Base-by-base conservation (phyloP, 2,797 vertebrate genomes). In the Paedocypris micromegethes region DNA sequence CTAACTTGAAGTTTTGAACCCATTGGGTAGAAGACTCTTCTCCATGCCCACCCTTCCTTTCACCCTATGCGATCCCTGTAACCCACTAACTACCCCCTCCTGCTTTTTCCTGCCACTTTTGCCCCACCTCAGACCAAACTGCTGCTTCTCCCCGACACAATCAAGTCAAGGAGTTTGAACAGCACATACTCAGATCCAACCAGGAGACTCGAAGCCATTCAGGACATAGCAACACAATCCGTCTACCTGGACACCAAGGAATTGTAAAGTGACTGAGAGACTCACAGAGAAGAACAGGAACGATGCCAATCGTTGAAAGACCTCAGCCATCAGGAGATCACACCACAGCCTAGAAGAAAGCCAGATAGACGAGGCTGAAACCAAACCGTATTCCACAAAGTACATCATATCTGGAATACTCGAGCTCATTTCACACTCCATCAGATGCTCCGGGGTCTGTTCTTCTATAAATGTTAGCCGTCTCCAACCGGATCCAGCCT, bases 41-140 rank as follows among this genome's bases (percentile, higher is more conserved):
- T 78, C 83, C 76, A 71, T 78, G 83, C 82, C 65, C 78, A 73
- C 80, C 80, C 83, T 85, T 82, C 81, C 83, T 81, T 75, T 72
- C 59, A 64, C 75, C 80, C 83, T 74, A 70, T 79, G 82, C 78
- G 76, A 68, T 80, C 77, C 74, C 55, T 65, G 66, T 74, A 40
- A 67, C 74, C 70, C 70, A 49, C 60, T 45, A 41, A 44, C 58
- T 45, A n/a, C 52, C 58, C 72, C 72, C 75, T 67, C 60, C 70
- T 71, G 64, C 64, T 77, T 76, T 72, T n/a, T 65, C 60, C 52
- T 37, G 38, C 56, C 56, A 44, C 65, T 61, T 66, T 63, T 37
- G 43, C 44, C 44, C 40, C 56, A 44, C 51, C 55, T 51, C 42
- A 61, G 38, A 66, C 57, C 9, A 45, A 66, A 39, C 5, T 9